A percentile compares a stretch with the other conserved stretches of the same genome.
Conservation (phyloP, 2,888 invertebrate genomes). For the Salpingus planirostris region DNA sequence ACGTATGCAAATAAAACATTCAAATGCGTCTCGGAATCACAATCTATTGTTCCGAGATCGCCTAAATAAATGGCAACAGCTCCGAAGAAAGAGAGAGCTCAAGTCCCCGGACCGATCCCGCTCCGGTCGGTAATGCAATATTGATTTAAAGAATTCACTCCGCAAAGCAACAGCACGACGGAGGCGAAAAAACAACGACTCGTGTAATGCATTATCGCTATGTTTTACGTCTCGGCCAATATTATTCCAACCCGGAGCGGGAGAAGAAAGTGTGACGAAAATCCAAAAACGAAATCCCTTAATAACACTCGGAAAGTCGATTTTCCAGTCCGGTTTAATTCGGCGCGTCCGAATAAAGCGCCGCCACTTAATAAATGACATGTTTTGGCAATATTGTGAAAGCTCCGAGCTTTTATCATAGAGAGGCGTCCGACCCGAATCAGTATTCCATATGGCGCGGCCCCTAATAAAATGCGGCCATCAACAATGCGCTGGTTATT, state of each 20-base stretch:
- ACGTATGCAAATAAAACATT: slow-evolving; percentile 38
- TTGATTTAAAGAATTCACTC: slow-evolving; percentile 32
- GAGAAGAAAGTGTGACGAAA: slow-evolving; percentile 28
- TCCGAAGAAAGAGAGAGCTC: no score
- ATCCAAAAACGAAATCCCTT: slow-evolving; percentile 31
- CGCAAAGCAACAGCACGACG: slow-evolving; percentile 22
- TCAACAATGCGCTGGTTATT: slow-evolving; percentile 39
- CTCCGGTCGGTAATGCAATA: slow-evolving; percentile 32
- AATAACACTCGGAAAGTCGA: slow-evolving; percentile 35
- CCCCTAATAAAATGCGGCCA: slow-evolving; percentile 33
- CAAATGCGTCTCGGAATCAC: slow-evolving; percentile 33
- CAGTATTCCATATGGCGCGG: slow-evolving; percentile 35
- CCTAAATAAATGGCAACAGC: slow-evolving; percentile 26
- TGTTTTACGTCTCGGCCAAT: slow-evolving; percentile 34
- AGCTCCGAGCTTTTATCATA: slow-evolving; percentile 20
- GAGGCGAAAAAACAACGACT: slow-evolving; percentile 27
- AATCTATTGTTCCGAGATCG: slow-evolving; percentile 28
- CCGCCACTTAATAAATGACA: slow-evolving; percentile 22
- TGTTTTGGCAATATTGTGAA: slow-evolving; percentile 26
- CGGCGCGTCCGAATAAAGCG: slow-evolving; percentile 6
- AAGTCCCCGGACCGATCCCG: slow-evolving; percentile 17
- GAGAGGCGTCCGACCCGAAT: slow-evolving; percentile 22
- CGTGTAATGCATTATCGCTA: slow-evolving; percentile 33
- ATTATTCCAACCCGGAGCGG: slow-evolving; percentile 41
- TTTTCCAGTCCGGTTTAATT: slow-evolving; percentile 2